These are phyloP conservation scores for Drosophila lacteicornis DNA, from an alignment of 1,140 invertebrate genomes.

Conservation along the genomic window DNA sequence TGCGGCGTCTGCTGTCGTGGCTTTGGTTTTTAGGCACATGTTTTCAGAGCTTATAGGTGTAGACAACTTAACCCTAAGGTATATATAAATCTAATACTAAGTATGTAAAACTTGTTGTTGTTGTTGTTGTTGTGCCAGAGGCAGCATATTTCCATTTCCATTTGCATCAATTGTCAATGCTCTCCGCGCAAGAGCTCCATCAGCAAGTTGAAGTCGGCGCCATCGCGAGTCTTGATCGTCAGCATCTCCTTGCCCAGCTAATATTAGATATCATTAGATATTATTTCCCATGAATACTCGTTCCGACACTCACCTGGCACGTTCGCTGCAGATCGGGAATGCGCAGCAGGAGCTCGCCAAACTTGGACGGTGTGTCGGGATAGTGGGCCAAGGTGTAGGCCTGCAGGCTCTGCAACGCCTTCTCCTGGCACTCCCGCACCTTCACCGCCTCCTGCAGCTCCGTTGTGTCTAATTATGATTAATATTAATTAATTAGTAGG, in stretches of 20 bases:
- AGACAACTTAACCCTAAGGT: slow-evolving; percentile 50
- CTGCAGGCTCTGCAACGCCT: slow-evolving; percentile 95
- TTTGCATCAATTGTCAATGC: slow-evolving; percentile 87
- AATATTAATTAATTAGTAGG: too few species aligned
- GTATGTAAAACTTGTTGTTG: slow-evolving; percentile 68
- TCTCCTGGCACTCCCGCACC: slow-evolving; percentile 96
- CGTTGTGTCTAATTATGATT: slow-evolving; percentile 89
- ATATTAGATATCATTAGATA: too few species aligned
- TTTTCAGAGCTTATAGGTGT: slow-evolving; percentile 76
- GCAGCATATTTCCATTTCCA: slow-evolving; percentile 16
- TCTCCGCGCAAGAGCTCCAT: slow-evolving; percentile 97
- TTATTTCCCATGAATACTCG: not conserved
- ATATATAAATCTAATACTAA: slow-evolving; percentile 75
- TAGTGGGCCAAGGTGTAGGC: slow-evolving; percentile 96
- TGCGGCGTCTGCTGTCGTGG: slow-evolving; percentile 31
- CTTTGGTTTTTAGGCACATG: slow-evolving; percentile 75
- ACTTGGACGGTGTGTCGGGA: slow-evolving; percentile 96
- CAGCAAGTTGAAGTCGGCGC: slow-evolving; percentile 96
- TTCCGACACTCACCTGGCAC: slow-evolving; percentile 89
- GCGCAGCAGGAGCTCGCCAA: slow-evolving; percentile 95
- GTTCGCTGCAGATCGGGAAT: slow-evolving; percentile 97
- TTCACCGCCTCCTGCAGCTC: slow-evolving; percentile 96
- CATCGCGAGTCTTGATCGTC: slow-evolving; percentile 93
- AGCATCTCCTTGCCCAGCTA: slow-evolving; percentile 97
- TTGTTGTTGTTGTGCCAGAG: slow-evolving; percentile 1